phyloP scores from a whole-genome alignment of 2,888 invertebrate species.

The Hypomecis punctinalis region DNA sequence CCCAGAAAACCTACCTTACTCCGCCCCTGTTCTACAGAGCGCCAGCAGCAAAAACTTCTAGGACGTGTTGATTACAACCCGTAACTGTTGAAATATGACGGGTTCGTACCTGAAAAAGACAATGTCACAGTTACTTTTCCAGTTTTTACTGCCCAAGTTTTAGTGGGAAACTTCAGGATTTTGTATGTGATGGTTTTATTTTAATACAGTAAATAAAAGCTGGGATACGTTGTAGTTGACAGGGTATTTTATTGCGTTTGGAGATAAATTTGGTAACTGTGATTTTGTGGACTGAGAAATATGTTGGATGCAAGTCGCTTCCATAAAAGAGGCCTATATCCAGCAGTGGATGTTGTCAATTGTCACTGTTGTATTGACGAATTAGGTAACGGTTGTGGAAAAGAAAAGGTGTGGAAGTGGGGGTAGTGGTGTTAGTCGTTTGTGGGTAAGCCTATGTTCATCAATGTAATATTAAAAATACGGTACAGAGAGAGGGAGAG shows the following conservation, averaged over 20 bases:
- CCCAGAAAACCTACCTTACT: conserved; percentile 15
- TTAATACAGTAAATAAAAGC: conserved; percentile 22
- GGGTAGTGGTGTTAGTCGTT: too few relatives aligned
- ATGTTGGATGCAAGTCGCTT: too few relatives aligned
- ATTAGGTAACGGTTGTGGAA: too few relatives aligned
- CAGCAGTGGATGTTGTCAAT: too few relatives aligned
- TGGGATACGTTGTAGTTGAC: conserved; percentile 1
- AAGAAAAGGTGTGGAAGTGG: too few relatives aligned
- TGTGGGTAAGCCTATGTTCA: too few relatives aligned
- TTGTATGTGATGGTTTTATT: conserved; percentile 25
- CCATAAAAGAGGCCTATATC: too few relatives aligned
- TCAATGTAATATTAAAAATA: too few relatives aligned
- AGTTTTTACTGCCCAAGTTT: conserved; percentile 32
- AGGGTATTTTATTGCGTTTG: neutral
- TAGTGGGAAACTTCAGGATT: conserved; percentile 23
- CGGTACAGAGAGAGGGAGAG: too few relatives aligned
- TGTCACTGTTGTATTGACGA: too few relatives aligned
- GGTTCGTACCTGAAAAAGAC: conserved; percentile 42
- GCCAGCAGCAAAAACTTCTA: conserved; percentile 43
- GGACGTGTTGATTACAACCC: conserved; percentile 47
- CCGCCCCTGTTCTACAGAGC: conserved; percentile 20
- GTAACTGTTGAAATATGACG: conserved; percentile 39
- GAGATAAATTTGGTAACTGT: too few relatives aligned
- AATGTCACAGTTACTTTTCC: conserved; percentile 36
- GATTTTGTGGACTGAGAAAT: too few relatives aligned